Evolutionary conservation across 2,113 vertebrate genomes (phyloP), one percentile per base, ranked within the genome.

Genomic region (Notothenia rossii): DNA sequence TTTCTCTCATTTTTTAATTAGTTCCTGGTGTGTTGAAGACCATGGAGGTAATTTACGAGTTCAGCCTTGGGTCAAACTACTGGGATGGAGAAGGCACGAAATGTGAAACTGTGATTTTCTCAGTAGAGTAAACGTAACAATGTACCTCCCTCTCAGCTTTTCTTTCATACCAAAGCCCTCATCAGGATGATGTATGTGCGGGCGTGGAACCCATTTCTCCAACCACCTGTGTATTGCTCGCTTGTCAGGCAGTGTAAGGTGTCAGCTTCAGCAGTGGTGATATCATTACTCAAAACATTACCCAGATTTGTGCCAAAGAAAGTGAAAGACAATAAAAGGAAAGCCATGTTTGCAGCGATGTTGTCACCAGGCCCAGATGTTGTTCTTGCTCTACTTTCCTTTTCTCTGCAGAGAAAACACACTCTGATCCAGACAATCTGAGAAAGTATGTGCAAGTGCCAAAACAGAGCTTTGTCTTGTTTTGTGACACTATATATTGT

Each of bases 341-440:
- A 72, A 80, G 50, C 36, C 63, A 74, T 75, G 72, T 86, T 88
- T 3, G 48, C 72, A 88, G 81, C 18, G 58, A 25, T 82, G 89
- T 71, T 88, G 81, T 93, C 87, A 89, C 79, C 1, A 9, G 65
- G 45, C 36, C 88, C 89, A 93, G 83, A 92, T 93, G 93, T 86
- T 89, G 75, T 86, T 85, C 58, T 70, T 87, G 91, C 89, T 92
- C 91, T 77, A 90, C 86, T 91, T 93, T 91, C 46, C 75, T 81
- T 83, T 79, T n/a, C 82, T 90, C 79, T 81, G 48, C 66, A 83
- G 84, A 86, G 86, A 89, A 84, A 89, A 89, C 71, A 79, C 71
- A 79, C 84, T 87, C 40, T 86, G 81, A 89, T 89, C 81, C 75
- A 83, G 79, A 87, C 86, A 81, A 79, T 88, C 75, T 82, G 82